Percentiles rank a stretch among this genome's conserved stretches.
Conservation (phyloP, 2,113 vertebrate species). For the Gavialis gangeticus region DNA sequence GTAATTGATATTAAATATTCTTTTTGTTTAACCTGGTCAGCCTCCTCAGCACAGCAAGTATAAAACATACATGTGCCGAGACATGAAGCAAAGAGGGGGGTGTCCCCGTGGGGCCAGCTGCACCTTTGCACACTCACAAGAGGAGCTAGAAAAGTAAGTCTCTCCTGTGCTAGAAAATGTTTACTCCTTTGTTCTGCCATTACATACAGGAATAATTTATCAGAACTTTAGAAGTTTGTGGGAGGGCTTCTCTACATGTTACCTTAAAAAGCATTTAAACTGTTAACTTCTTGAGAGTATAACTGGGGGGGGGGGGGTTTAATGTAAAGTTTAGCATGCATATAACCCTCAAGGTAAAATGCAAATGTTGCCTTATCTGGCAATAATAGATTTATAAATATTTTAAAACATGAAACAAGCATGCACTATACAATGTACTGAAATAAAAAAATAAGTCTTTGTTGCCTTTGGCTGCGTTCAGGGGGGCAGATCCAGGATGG, state of each 20-base stretch:
- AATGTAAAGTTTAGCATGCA: background rate
- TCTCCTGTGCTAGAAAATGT: background rate
- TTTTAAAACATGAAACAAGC: background rate
- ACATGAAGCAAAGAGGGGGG: constrained; percentile 98
- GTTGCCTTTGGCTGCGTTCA: background rate
- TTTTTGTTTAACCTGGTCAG: constrained; percentile 73
- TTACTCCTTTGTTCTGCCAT: background rate
- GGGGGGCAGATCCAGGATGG: background rate
- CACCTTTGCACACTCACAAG: constrained; percentile 97
- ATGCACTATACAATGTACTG: background rate
- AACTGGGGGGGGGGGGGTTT: background rate
- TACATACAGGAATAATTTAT: background rate
- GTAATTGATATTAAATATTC: background rate
- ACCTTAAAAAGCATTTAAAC: too few species aligned
- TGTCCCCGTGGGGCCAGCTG: constrained; percentile 98
- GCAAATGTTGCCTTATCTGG: background rate
- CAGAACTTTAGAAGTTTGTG: background rate
- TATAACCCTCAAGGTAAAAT: background rate
- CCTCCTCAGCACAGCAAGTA: constrained; percentile 99
- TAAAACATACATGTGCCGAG: constrained; percentile 98
- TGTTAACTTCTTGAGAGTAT: too few species aligned
- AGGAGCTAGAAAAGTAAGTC: constrained; percentile 98
- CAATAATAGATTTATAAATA: background rate
- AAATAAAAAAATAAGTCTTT: background rate
- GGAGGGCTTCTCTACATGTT: background rate